Percentiles rank a stretch among this genome's conserved stretches.
Conservation (phyloP, 2,888 invertebrate species). For the Rugalucina vietnamica region DNA sequence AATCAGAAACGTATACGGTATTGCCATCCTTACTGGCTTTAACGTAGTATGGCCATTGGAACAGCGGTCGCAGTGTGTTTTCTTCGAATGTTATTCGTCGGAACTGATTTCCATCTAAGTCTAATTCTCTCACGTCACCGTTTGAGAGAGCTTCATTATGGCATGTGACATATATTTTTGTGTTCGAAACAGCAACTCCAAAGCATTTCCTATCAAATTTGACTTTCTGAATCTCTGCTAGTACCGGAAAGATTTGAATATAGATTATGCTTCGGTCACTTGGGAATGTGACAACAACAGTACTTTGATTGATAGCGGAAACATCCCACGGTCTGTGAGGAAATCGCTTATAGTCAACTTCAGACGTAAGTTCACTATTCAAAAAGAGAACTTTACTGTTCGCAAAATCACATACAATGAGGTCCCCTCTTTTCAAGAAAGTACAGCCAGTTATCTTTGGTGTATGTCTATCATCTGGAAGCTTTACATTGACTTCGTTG, state of each 20-base stretch:
- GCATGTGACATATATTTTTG: background rate
- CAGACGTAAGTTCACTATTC: background rate
- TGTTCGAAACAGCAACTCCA: background rate
- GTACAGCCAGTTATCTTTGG: background rate
- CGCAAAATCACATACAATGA: background rate
- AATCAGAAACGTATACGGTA: background rate
- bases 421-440: background rate
- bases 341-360: background rate
- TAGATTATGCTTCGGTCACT: background rate
- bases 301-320: background rate
- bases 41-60: background rate
- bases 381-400: background rate
- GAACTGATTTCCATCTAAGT: background rate
- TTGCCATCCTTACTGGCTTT: background rate
- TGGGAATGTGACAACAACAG: background rate
- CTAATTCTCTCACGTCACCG: background rate
- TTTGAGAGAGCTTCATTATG: background rate
- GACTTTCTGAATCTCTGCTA: background rate
- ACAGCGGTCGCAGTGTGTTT: background rate
- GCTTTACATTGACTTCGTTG: background rate
- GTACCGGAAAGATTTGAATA: background rate
- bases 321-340: background rate
- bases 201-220: background rate
- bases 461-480: background rate
- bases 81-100: background rate